phyloP scores from a whole-genome alignment of 2,888 invertebrate species.

The Pseudoips prasinana region DNA sequence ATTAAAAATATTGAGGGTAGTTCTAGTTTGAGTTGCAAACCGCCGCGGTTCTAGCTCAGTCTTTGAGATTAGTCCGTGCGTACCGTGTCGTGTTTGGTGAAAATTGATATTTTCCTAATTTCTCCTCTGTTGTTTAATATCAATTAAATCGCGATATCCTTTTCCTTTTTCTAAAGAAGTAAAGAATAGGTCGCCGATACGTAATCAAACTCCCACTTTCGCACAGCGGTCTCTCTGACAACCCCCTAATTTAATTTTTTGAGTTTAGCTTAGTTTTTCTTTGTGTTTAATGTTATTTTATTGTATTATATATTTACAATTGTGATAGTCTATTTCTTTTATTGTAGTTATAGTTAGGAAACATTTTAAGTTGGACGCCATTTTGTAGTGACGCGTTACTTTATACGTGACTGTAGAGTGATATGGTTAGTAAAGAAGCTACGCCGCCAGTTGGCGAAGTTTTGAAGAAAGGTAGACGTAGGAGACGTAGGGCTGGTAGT shows the following conservation, averaged over 20 bases:
- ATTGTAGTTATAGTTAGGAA: constrained; percentile 40
- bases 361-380: constrained; percentile 48
- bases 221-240: constrained; percentile 47
- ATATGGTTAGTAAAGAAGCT: constrained; percentile 58
- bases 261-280: constrained; percentile 28
- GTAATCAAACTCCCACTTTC: constrained; percentile 18
- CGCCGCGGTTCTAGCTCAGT: constrained; percentile 38
- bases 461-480: constrained; percentile 48
- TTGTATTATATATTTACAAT: constrained; percentile 34
- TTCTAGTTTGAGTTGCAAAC: constrained; percentile 15
- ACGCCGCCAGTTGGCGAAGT: constrained; percentile 39
- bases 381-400: constrained; percentile 50
- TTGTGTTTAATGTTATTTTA: constrained; percentile 33
- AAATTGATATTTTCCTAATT: constrained; percentile 33
- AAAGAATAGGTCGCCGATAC: constrained; percentile 14
- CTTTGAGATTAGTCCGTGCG: constrained; percentile 58
- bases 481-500: constrained; percentile 53
- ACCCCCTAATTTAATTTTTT: constrained; percentile 34
- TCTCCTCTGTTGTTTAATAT: constrained; percentile 23
- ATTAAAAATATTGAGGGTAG: constrained; percentile 44
- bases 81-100: constrained; percentile 37
- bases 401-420: constrained; percentile 20
- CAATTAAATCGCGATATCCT: constrained; percentile 13
- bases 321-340: constrained; percentile 37
- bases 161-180: constrained; percentile 21